Base-by-base conservation (phyloP, 2,113 vertebrate genomes). In the Vulpes vulpes region DNA sequence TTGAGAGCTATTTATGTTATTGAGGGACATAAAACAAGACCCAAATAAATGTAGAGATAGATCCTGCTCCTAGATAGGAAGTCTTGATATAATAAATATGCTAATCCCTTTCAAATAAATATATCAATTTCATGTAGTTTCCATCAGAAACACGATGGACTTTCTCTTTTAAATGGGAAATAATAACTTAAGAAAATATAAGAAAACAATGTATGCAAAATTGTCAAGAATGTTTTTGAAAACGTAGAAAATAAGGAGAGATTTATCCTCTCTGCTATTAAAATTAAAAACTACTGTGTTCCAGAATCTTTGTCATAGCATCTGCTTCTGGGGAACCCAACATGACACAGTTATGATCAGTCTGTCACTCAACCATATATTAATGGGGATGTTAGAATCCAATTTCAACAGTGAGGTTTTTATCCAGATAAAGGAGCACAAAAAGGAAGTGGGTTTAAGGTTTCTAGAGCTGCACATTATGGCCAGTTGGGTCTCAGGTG, bases 211-310 rank as follows among this genome's bases (percentile, higher is more conserved):
- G 17, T 59, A 94, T 53, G 11, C 2, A 78, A 87, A 95, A 49
- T 90, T 74, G 17, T 62, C 57, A n/a, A 60, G 57, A 87, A 80
- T 73, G 8, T 16, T 82, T 95, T 93, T 49, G 30, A 73, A 88
- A 97, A 86, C 32, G 30, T 67, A 82, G 32, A 92, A 88, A 95
- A 96, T 55, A 64, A 91, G 43, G 12, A 86, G 35, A 73, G 49
- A 53, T 74, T 79, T 95, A 10, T 80, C 64, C 1, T 94, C 32
- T 55, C 6, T 73, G n/a, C n/a, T 91, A 81, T 84, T 96, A 90
- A 81, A 95, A 71, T 96, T 84, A 89, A 89, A 88, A 55, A 43
- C 20, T 59, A 83, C 38, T 85, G 3, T 59, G 62, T 95, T 95
- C 51, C 57, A 76, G 53, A 96, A 90, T 11, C 74, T 93, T 94